Evolutionary conservation across 2,113 vertebrate species (phyloP), one percentile per base, ranked within the genome.

Genomic region (Rhinichthys klamathensis): DNA sequence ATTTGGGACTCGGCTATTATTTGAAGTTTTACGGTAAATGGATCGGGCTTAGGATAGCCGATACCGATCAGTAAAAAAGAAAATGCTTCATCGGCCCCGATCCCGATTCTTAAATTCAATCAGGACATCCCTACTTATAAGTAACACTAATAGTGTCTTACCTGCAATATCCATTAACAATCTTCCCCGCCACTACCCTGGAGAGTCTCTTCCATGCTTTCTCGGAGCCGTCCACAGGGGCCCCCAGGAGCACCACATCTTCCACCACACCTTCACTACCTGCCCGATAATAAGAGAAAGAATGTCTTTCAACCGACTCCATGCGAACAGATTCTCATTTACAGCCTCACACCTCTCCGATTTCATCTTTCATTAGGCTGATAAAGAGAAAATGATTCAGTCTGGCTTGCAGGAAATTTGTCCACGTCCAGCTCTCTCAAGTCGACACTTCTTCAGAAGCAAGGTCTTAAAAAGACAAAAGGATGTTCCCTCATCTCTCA

Each of bases 151-250:
- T 25, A 54, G 23, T 11, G 49, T 61, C 87, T 90, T 85, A 99
- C 97, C 98, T 98, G 96, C 96, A 96, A 83, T 97, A 99, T 69
- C 97, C 97, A 0, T 99, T 99, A 25, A 99, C 87, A 87, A 99
- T 98, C 93, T 94, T 96, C 46, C 98, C 98, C 0, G 97, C 95
- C 63, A 99, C 97, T 25, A 99, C 97, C 61, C 88, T 95, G 3
- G 93, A 91, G 84, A 99, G 92, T 7, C 93, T 91, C 77, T 95
- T 93, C 98, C 98, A 99, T 85, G 94, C 87, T 90, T 95, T 98
- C 89, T 95, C 94, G 0, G 97, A 96, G 54, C 98, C 98, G 10
- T 99, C 97, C 79, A 99, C 97, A 0, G 98, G 98, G 0, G 98
- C 97, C 1, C 98, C 98, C 87, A 99, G 88, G 49, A 99, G 94